phyloP scores from a whole-genome alignment of 2,797 vertebrate genomes.

The Tragelaphus eurycerus region DNA sequence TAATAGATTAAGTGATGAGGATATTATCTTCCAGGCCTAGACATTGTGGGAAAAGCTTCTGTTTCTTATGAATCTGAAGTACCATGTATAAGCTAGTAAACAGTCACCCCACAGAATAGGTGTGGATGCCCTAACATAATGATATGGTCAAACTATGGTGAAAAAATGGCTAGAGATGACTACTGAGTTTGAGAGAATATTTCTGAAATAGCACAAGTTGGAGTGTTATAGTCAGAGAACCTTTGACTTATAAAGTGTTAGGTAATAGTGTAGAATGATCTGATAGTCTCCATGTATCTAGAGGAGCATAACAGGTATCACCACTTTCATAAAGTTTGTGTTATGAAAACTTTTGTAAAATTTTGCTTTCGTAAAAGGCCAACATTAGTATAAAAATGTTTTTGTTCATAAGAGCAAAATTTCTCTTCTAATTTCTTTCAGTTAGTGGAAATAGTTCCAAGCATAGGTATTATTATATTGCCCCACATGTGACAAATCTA shows the following conservation, averaged over 20 bases:
- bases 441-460: neutral
- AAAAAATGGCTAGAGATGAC: neutral
- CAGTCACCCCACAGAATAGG: neutral
- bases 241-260: neutral
- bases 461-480: neutral
- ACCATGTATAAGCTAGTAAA: neutral
- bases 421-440: neutral
- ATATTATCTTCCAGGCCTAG: no score
- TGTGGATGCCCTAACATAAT: accelerated
- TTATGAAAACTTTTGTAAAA: neutral
- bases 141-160: neutral
- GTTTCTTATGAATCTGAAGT: neutral
- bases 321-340: neutral
- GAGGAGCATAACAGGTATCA: neutral
- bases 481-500: neutral
- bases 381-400: neutral
- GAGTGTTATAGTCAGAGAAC: neutral
- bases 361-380: neutral
- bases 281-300: neutral
- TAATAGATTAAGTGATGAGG: neutral
- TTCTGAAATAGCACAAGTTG: neutral
- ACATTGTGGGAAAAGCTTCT: neutral
- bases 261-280: neutral
- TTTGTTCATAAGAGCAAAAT: neutral
- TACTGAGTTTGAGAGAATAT: neutral